phyloP scores from a whole-genome alignment of 1,140 invertebrate species.

The Phymorhynchus buccinoides region DNA sequence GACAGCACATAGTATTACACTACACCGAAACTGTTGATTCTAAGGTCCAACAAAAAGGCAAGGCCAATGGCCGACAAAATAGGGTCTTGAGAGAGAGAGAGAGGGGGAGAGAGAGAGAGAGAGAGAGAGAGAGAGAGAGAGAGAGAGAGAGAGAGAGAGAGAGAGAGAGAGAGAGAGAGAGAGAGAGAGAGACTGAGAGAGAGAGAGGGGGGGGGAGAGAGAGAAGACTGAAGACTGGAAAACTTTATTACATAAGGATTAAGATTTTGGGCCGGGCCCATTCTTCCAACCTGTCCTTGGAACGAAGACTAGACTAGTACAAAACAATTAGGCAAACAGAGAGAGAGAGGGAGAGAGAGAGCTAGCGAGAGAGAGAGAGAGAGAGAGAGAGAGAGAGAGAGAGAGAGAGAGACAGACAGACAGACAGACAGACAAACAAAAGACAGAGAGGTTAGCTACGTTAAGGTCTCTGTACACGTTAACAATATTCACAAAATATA shows the following conservation, averaged over 20 bases:
- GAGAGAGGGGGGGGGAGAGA: neutral
- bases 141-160: neutral
- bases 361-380: too few species aligned
- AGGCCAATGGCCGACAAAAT: too few species aligned
- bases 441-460: too few species aligned
- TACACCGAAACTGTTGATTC: too few species aligned
- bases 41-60: too few species aligned
- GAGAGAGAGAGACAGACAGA: neutral
- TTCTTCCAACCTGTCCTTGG: too few species aligned
- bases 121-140: neutral
- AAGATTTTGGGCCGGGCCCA: neutral
- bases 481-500: too few species aligned
- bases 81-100: too few species aligned
- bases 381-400: slow-evolving; percentile 9
- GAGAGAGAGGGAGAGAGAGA: neutral
- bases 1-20: too few species aligned
- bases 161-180: slow-evolving; percentile 16
- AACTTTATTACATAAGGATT: neutral
- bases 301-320: too few species aligned
- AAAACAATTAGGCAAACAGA: neutral
- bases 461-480: too few species aligned
- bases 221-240: neutral
- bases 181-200: neutral
- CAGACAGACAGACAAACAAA: neutral
- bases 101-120: too few species aligned